Base-by-base conservation (phyloP, 2,797 vertebrate genomes). In the Brotula barbata region DNA sequence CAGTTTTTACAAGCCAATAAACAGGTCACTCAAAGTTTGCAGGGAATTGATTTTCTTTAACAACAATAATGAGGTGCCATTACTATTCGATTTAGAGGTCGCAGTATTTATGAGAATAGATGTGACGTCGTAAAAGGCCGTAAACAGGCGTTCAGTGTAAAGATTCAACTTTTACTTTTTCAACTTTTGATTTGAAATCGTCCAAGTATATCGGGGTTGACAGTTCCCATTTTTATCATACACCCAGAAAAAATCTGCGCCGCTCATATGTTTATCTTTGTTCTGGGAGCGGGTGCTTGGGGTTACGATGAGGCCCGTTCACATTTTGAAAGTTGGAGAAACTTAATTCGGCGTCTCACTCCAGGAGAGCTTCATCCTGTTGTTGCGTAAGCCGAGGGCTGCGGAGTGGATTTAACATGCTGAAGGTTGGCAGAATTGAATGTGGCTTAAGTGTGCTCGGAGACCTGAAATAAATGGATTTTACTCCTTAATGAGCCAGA, bases 161-260 rank as follows among this genome's bases (percentile, higher is more conserved):
- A n/a, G n/a, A n/a, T 21, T 62, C 11, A 47, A 10, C 45, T 43
- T 41, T 17, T 10, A 11, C 7, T 25, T 15, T 54, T 19, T 1
- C 23, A 52, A 3, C 31, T 41, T 20, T 40, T 28, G 13, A 51
- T 52, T 79, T 64, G 16, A 52, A 57, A 44, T 54, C 21, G 40
- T 42, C 1, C 0, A 3, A 8, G 1, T 46, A 10, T 20, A 6
- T 67, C 51, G 4, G 54, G 46, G 20, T 43, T 48, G 39, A 36
- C 40, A 64, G 41, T 68, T 56, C 58, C 55, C 55, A 64, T 46
- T 69, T 69, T 63, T 52, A 75, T 77, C 57, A 31, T 15, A 66
- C 59, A 11, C 45, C 68, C 43, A 37, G 39, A 52, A 67, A 48
- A 20, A 51, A 72, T 62, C 63, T 21, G 20, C 2, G 14, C 21